Percentiles rank a stretch among this genome's conserved stretches.
Conservation (phyloP, 1,140 invertebrate species). For the Maniola jurtina region DNA sequence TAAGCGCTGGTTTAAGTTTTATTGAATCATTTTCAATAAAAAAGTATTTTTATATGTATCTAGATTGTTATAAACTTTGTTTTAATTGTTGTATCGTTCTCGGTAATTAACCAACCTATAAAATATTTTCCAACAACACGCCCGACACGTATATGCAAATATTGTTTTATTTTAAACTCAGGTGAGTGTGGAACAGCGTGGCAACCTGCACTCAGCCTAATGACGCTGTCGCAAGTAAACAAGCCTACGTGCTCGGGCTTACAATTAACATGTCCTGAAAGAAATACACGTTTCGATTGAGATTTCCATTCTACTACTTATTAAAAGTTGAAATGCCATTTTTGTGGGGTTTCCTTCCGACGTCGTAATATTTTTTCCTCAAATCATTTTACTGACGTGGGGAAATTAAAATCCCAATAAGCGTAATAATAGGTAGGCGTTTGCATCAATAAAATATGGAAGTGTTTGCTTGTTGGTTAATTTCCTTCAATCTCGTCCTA, state of each 20-base stretch:
- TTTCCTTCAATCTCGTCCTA: no score
- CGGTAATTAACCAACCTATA: no score
- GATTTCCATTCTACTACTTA: conserved; percentile 34
- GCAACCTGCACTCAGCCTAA: conserved; percentile 40
- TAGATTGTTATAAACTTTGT: background rate
- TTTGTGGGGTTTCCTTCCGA: background rate
- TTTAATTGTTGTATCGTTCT: background rate
- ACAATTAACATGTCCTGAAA: conserved; percentile 51
- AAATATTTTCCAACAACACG: background rate
- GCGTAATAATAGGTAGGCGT: no score
- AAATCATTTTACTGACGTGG: no score
- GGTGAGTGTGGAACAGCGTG: conserved; percentile 9
- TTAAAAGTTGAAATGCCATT: background rate
- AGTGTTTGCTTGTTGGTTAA: no score
- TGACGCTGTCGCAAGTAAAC: conserved; percentile 58
- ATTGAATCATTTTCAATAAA: background rate
- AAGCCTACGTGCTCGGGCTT: conserved; percentile 54
- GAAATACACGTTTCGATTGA: conserved; percentile 55
- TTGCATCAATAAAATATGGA: no score
- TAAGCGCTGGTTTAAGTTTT: no score
- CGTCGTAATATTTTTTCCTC: no score
- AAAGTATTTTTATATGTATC: background rate
- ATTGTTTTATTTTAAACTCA: conserved; percentile 6
- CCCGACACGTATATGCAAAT: background rate
- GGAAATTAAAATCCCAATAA: no score